Evolutionary conservation across 2,888 invertebrate species (phyloP).

Genomic region (Morpho achilles): DNA sequence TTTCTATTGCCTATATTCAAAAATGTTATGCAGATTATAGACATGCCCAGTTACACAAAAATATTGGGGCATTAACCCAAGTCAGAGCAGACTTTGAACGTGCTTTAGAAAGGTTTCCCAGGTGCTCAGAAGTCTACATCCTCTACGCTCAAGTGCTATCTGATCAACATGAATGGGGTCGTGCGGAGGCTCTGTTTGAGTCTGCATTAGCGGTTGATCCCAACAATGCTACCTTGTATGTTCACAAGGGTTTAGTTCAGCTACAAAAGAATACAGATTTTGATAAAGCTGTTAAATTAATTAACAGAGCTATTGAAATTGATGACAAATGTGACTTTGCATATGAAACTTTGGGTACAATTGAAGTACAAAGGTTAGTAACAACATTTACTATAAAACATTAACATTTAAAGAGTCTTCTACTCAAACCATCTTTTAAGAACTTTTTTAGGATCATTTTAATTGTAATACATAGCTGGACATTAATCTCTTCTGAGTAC

Average conservation of each 20-base stretch:
- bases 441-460: too few relatives aligned
- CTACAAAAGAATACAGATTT: slow-evolving; percentile 92
- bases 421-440: too few relatives aligned
- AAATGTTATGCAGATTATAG: slow-evolving; percentile 94
- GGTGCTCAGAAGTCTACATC: slow-evolving; percentile 91
- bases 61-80: slow-evolving; percentile 80
- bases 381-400: not conserved
- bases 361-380: slow-evolving; percentile 93
- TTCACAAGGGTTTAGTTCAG: slow-evolving; percentile 90
- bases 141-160: slow-evolving; percentile 94
- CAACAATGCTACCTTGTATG: slow-evolving; percentile 90
- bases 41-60: slow-evolving; percentile 80
- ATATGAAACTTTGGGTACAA: slow-evolving; percentile 95
- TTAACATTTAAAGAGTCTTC: too few relatives aligned
- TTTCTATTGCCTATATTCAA: slow-evolving; percentile 92
- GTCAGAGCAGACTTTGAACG: slow-evolving; percentile 87
- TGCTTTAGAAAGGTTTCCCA: slow-evolving; percentile 88
- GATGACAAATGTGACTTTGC: slow-evolving; percentile 97
- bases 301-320: slow-evolving; percentile 89
- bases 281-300: slow-evolving; percentile 86
- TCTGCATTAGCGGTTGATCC: slow-evolving; percentile 91
- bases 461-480: too few relatives aligned
- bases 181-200: slow-evolving; percentile 90
- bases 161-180: slow-evolving; percentile 89
- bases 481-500: too few relatives aligned